These are phyloP conservation scores for Zygogramma bicolorata DNA, from an alignment of 2,888 invertebrate genomes.

Conservation along the genomic window DNA sequence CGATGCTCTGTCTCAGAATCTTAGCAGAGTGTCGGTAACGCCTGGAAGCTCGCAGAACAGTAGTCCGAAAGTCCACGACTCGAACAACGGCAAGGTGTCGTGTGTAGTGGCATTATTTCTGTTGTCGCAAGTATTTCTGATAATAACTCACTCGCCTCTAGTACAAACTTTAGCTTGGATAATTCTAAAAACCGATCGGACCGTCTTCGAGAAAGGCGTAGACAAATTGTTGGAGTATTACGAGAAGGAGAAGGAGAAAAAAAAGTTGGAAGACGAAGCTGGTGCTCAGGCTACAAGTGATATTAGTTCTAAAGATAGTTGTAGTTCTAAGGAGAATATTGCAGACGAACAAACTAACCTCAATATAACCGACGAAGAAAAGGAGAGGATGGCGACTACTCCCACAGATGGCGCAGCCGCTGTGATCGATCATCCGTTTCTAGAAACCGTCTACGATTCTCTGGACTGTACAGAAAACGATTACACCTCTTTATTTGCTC, in stretches of 20 bases:
- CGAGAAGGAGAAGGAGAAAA: conserved; percentile 55
- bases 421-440: conserved; percentile 78
- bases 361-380: conserved; percentile 95
- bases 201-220: conserved; percentile 62
- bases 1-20: conserved; percentile 73
- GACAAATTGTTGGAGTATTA: conserved; percentile 63
- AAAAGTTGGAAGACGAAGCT: conserved; percentile 48
- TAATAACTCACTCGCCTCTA: conserved; percentile 90
- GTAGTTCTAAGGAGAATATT: conserved; percentile 58
- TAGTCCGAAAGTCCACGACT: conserved; percentile 54
- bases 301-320: conserved; percentile 53
- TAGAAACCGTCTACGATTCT: conserved; percentile 89
- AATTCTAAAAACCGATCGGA: conserved; percentile 83
- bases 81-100: conserved; percentile 75
- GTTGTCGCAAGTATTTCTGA: conserved; percentile 94
- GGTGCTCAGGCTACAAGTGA: conserved; percentile 41
- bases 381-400: conserved; percentile 69
- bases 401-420: conserved; percentile 65
- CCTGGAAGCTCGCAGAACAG: conserved; percentile 52
- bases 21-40: conserved; percentile 27
- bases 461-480: conserved; percentile 94
- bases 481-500: conserved; percentile 90
- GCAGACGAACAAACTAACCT: conserved; percentile 78
- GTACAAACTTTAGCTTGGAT: conserved; percentile 92
- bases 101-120: conserved; percentile 92